phyloP scores from a whole-genome alignment of 1,140 invertebrate genomes.

The Leptopilina clavipes region DNA sequence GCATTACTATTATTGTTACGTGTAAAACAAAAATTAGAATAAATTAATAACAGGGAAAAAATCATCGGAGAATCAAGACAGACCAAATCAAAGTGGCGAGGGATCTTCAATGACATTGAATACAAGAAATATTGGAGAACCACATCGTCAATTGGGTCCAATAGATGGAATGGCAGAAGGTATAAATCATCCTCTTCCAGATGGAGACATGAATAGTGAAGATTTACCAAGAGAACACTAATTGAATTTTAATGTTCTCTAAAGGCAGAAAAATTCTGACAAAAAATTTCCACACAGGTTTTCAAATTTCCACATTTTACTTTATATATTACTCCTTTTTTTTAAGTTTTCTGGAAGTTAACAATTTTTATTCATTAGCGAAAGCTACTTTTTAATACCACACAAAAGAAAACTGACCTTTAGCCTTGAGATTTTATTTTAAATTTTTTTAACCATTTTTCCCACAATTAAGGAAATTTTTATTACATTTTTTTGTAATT shows the following conservation, averaged over 20 bases:
- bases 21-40: not conserved
- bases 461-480: too few species aligned
- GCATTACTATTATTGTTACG: too few species aligned
- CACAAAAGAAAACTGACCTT: too few species aligned
- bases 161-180: conserved; percentile 49
- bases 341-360: too few species aligned
- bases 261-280: not conserved
- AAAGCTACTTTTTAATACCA: too few species aligned
- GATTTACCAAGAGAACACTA: not conserved
- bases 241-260: not conserved
- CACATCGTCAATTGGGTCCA: conserved; percentile 18
- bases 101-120: conserved; percentile 25
- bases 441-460: too few species aligned
- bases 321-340: too few species aligned
- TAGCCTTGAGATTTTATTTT: too few species aligned
- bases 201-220: not conserved
- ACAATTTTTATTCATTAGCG: too few species aligned
- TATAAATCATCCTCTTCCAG: conserved; percentile 42
- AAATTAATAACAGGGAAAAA: conserved; percentile 49
- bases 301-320: too few species aligned
- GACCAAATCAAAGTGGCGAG: conserved; percentile 54
- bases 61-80: conserved; percentile 46
- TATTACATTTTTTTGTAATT: too few species aligned
- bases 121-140: conserved; percentile 1
- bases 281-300: not conserved